A percentile compares a stretch with the other conserved stretches of the same genome.
Conservation (phyloP, 2,888 invertebrate species). For the Scaptomyza cyrtandrae region DNA sequence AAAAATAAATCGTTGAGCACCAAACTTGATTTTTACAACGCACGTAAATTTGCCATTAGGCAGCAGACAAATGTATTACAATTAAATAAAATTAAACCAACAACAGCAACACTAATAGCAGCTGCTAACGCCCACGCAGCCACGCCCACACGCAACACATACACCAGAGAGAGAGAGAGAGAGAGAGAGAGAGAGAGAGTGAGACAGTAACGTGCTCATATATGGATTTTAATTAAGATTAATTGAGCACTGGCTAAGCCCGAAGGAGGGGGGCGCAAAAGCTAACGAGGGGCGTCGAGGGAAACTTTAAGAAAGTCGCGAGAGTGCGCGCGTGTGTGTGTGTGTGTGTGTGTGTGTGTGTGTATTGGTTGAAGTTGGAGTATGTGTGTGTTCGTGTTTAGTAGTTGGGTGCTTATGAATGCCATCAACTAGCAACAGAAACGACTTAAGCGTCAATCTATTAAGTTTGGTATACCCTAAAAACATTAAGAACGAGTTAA, state of each 20-base stretch:
- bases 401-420: slow-evolving; percentile 55
- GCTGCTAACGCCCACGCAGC: slow-evolving; percentile 51
- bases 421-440: slow-evolving; percentile 49
- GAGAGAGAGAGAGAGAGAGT: no score
- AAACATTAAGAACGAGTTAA: background rate
- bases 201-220: slow-evolving; percentile 21
- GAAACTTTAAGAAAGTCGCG: slow-evolving; percentile 45
- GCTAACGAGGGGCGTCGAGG: background rate
- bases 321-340: slow-evolving; percentile 14
- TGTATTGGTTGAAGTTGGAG: slow-evolving; percentile 3
- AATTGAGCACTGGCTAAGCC: slow-evolving; percentile 60
- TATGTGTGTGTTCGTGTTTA: slow-evolving; percentile 18
- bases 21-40: slow-evolving; percentile 73
- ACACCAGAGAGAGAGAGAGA: slow-evolving; percentile 1
- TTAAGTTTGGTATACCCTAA: slow-evolving; percentile 54
- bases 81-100: slow-evolving; percentile 69
- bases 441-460: slow-evolving; percentile 55
- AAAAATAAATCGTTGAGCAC: slow-evolving; percentile 61
- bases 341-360: slow-evolving; percentile 21
- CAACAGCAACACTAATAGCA: slow-evolving; percentile 43
- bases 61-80: slow-evolving; percentile 75
- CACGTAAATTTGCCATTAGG: slow-evolving; percentile 75
- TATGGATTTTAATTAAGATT: slow-evolving; percentile 75
- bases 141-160: slow-evolving; percentile 33
- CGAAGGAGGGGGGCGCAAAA: slow-evolving; percentile 7